Conservation (phyloP, 2,113 vertebrate genomes). For the Scatophagus argus region DNA sequence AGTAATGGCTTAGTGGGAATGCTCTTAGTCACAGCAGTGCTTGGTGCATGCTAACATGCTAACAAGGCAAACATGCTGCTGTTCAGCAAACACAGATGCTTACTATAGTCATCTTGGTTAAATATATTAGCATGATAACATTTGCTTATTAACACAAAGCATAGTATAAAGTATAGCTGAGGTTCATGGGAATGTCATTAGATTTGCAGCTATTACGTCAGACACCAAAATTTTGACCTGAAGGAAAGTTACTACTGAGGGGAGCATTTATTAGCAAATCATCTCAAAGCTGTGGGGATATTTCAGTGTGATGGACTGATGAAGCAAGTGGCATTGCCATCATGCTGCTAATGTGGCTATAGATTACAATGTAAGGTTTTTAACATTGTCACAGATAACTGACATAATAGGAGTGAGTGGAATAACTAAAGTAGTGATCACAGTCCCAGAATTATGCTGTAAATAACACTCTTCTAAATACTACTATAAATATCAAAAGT, state of each 20-base stretch:
- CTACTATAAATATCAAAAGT: not conserved
- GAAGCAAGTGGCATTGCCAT: no score
- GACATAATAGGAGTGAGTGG: not conserved
- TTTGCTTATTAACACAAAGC: not conserved
- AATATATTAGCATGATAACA: no score
- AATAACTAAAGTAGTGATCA: not conserved
- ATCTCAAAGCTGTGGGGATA: not conserved
- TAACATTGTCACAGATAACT: not conserved
- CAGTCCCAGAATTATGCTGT: not conserved
- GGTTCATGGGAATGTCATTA: not conserved
- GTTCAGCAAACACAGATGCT: no score
- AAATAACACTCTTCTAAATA: not conserved
- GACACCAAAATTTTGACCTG: no score
- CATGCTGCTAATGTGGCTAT: not conserved
- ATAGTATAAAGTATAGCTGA: no score
- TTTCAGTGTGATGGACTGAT: no score
- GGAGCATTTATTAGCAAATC: not conserved
- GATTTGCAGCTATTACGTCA: not conserved
- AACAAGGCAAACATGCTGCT: no score
- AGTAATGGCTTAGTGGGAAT: not conserved
- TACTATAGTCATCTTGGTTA: no score
- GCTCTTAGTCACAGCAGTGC: not conserved
- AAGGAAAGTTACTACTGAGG: no score
- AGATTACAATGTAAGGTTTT: not conserved
- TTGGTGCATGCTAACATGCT: not conserved